Evolutionary conservation across 2,797 vertebrate species (phyloP).

Genomic region (Limosa lapponica): DNA sequence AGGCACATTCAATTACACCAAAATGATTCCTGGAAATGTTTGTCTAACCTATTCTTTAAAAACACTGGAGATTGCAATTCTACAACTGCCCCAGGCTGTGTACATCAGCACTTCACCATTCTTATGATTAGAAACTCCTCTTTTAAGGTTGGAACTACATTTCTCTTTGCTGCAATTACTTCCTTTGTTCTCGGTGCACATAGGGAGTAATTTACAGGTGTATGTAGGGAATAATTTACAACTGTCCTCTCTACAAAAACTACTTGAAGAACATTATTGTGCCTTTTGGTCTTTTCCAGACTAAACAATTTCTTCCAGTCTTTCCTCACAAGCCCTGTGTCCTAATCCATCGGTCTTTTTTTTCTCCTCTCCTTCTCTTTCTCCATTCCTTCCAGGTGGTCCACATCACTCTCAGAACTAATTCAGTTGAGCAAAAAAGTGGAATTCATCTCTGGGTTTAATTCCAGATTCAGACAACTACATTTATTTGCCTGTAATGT

Average conservation of each 20-base stretch:
- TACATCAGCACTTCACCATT: neutral
- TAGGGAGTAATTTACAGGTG: neutral
- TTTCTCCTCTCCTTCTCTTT: neutral
- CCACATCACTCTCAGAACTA: neutral
- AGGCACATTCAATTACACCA: neutral
- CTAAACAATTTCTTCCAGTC: neutral
- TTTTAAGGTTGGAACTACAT: neutral
- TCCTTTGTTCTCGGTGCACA: neutral
- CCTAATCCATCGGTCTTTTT: neutral
- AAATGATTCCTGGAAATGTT: conserved; percentile 40
- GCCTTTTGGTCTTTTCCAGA: neutral
- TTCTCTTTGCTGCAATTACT: neutral
- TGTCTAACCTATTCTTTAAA: conserved; percentile 22
- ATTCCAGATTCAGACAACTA: neutral
- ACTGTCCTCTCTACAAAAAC: neutral
- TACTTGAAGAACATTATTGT: neutral
- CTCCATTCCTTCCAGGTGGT: neutral
- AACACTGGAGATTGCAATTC: neutral
- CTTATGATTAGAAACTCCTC: neutral
- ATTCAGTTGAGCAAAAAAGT: neutral
- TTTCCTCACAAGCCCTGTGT: neutral
- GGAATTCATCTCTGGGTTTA: neutral
- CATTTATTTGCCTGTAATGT: neutral
- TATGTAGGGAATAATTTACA: neutral
- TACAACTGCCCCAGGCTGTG: neutral